Percentiles rank a stretch among this genome's conserved stretches.
These are phyloP conservation scores for Bucorvus abyssinicus DNA, from an alignment of 2,797 vertebrate genomes.

Conservation along the genomic window DNA sequence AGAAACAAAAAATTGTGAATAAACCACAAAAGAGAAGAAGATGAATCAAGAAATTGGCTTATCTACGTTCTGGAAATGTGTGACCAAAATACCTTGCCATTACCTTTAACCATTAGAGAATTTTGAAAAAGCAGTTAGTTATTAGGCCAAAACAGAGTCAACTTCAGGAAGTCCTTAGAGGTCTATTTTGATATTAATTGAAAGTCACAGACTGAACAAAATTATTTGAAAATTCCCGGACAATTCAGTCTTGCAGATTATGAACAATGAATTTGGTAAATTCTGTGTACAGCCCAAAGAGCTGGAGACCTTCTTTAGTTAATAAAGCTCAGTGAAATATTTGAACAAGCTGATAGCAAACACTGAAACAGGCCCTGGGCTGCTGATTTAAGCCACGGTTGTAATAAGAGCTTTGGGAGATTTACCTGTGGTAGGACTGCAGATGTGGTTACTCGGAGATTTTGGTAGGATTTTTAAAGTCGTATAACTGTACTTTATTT, in stretches of 20 bases:
- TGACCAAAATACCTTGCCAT: neutral
- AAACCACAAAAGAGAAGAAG: neutral
- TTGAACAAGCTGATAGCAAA: slow-evolving; percentile 20
- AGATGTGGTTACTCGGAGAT: slow-evolving; percentile 15
- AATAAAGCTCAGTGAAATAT: neutral
- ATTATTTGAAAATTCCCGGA: neutral
- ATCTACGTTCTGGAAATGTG: neutral
- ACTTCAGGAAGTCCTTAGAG: neutral
- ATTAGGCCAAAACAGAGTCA: neutral
- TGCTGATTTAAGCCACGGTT: slow-evolving; percentile 8
- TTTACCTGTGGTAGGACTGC: slow-evolving; percentile 30
- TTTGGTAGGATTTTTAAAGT: slow-evolving; percentile 11
- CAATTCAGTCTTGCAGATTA: neutral
- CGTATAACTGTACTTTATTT: slow-evolving; percentile 6
- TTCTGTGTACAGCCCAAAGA: neutral
- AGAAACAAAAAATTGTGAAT: neutral
- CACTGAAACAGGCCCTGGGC: neutral
- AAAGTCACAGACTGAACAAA: neutral
- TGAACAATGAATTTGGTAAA: neutral
- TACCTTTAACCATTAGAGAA: neutral
- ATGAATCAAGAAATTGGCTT: neutral
- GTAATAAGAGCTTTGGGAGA: neutral
- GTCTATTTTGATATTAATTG: neutral
- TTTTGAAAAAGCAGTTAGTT: neutral
- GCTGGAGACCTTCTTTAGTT: neutral